phyloP scores from a whole-genome alignment of 2,888 invertebrate genomes.

The Dione vanillae region DNA sequence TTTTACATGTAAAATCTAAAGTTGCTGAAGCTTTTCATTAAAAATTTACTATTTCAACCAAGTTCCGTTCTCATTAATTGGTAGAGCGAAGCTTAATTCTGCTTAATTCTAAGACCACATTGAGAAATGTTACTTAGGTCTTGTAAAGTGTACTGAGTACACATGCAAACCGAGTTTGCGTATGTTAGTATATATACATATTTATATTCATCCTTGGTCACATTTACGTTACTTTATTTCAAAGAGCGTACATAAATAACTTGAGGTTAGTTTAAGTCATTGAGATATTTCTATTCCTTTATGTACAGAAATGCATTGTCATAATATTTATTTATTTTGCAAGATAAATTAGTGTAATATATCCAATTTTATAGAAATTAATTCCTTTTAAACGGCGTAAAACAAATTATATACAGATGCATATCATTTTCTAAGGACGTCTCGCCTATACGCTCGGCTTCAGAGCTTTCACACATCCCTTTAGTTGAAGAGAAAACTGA shows the following conservation, averaged over 20 bases:
- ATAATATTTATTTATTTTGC: too few relatives aligned
- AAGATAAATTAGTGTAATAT: neutral
- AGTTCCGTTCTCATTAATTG: constrained; percentile 39
- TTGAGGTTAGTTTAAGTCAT: too few relatives aligned
- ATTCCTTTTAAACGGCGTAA: neutral
- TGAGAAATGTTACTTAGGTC: constrained; percentile 9
- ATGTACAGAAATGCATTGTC: too few relatives aligned
- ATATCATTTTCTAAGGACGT: neutral
- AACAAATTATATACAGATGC: neutral
- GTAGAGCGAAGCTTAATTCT: constrained; percentile 23
- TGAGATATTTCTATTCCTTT: too few relatives aligned
- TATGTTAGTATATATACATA: too few relatives aligned
- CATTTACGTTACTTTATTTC: too few relatives aligned
- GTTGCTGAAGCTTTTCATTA: constrained; percentile 38
- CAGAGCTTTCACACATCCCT: neutral
- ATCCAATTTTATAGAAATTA: neutral
- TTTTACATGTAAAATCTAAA: constrained; percentile 21
- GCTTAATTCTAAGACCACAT: neutral
- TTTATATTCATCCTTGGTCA: too few relatives aligned
- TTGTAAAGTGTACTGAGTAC: neutral
- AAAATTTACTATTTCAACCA: constrained; percentile 37
- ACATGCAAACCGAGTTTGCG: neutral
- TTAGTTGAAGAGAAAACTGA: neutral
- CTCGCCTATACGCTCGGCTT: neutral
- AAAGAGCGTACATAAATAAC: too few relatives aligned